Evolutionary conservation across 2,797 vertebrate genomes (phyloP).

Genomic region (Gephyroberyx darwinii): DNA sequence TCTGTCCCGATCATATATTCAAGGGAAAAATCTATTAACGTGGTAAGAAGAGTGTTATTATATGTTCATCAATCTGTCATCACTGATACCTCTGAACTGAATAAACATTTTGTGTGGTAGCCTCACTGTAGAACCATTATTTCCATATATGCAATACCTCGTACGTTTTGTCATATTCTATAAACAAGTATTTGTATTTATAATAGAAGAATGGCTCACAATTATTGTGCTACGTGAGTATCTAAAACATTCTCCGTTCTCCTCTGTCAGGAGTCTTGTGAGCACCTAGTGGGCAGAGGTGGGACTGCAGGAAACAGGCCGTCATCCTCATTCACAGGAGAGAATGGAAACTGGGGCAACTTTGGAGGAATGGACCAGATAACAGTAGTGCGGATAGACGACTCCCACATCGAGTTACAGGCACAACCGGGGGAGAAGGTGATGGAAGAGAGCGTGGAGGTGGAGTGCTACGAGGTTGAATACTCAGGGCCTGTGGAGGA

Average conservation of each 20-base stretch:
- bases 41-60: not conserved
- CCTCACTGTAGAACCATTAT: too few relatives aligned
- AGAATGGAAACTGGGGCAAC: slow-evolving; percentile 22
- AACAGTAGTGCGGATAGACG: slow-evolving; percentile 53
- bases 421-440: slow-evolving; percentile 9
- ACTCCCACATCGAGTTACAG: slow-evolving; percentile 50
- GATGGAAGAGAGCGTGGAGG: not conserved
- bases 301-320: not conserved
- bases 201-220: not conserved
- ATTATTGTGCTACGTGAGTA: too few relatives aligned
- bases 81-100: too few relatives aligned
- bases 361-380: slow-evolving; percentile 51
- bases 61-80: not conserved
- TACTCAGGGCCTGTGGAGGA: slow-evolving; percentile 25
- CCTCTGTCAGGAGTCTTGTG: slow-evolving; percentile 1
- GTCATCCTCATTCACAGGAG: not conserved
- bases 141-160: too few relatives aligned
- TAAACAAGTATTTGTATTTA: too few relatives aligned
- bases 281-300: not conserved
- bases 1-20: slow-evolving; percentile 38
- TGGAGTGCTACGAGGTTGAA: slow-evolving; percentile 45
- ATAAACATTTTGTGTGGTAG: too few relatives aligned
- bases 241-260: not conserved
- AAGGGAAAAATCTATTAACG: not conserved
- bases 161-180: too few relatives aligned